These are phyloP conservation scores for Poecilobothrus nobilitatus DNA, from an alignment of 2,888 invertebrate genomes.

Conservation along the genomic window DNA sequence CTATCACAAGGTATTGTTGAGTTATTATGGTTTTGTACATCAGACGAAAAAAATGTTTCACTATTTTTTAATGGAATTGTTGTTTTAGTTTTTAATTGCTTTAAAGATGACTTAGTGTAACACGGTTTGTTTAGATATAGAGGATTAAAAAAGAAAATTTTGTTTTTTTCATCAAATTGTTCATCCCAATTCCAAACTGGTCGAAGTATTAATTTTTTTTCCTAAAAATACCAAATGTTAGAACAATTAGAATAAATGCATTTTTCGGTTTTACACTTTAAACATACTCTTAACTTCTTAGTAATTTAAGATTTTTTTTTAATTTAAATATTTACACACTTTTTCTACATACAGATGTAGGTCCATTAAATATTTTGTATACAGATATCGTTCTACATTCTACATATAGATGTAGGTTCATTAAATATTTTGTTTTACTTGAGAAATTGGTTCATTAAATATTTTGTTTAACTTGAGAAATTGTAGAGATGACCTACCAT, in stretches of 20 bases:
- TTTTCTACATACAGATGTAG: too few species aligned
- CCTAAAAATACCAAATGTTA: constrained; percentile 22
- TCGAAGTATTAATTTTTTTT: constrained; percentile 51
- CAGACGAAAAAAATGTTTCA: constrained; percentile 23
- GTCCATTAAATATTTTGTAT: too few species aligned
- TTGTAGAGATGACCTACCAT: too few species aligned
- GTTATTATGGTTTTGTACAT: constrained; percentile 25
- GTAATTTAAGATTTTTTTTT: too few species aligned
- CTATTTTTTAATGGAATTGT: constrained; percentile 31
- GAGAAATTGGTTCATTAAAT: too few species aligned
- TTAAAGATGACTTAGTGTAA: constrained; percentile 33
- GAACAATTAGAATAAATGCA: not conserved
- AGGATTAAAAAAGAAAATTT: constrained; percentile 76
- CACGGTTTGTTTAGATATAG: constrained; percentile 50
- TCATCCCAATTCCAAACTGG: constrained; percentile 88
- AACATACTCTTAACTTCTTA: too few species aligned
- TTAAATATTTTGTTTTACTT: too few species aligned
- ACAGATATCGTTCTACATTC: too few species aligned
- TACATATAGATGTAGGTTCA: too few species aligned
- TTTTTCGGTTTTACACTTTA: too few species aligned
- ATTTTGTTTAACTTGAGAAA: too few species aligned
- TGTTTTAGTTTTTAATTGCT: constrained; percentile 32
- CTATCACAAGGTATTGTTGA: constrained; percentile 38
- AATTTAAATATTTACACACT: too few species aligned
- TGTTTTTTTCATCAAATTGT: constrained; percentile 75